Evolutionary conservation across 2,888 invertebrate species (phyloP).

Genomic region (Physocephala rufipes): DNA sequence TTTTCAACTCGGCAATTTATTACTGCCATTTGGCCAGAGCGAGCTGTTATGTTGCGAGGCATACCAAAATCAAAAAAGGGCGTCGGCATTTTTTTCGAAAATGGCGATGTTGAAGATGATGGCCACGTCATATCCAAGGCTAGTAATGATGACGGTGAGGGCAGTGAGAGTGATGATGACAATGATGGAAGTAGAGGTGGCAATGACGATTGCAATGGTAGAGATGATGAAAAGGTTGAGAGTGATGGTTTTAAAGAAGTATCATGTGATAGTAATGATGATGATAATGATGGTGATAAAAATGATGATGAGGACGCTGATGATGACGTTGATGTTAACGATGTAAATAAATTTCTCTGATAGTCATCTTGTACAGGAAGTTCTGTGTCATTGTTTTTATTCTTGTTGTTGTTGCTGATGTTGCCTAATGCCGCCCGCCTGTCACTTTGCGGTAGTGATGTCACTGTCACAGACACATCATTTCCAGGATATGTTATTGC

Average conservation of each 20-base stretch:
- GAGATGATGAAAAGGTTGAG: too few relatives aligned
- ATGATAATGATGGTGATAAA: too few relatives aligned
- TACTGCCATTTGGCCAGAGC: conserved; percentile 88
- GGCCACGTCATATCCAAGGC: not conserved
- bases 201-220: too few relatives aligned
- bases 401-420: conserved; percentile 41
- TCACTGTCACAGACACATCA: conserved; percentile 4
- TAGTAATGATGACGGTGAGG: not conserved
- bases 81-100: conserved; percentile 53
- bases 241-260: too few relatives aligned
- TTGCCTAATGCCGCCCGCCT: conserved; percentile 25
- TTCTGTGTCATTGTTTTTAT: conserved; percentile 47
- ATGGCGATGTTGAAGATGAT: conserved; percentile 17
- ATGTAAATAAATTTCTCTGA: conserved; percentile 25
- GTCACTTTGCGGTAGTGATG: too few relatives aligned
- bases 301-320: conserved; percentile 12
- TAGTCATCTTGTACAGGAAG: conserved; percentile 34
- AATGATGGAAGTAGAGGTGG: conserved; percentile 1
- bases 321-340: conserved; percentile 7
- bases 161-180: conserved; percentile 7
- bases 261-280: conserved; percentile 68
- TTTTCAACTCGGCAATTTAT: conserved; percentile 88
- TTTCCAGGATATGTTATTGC: not conserved
- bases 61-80: conserved; percentile 89
- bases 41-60: conserved; percentile 84